phyloP scores from a whole-genome alignment of 2,797 vertebrate species.

The Hoplostethus mediterraneus region DNA sequence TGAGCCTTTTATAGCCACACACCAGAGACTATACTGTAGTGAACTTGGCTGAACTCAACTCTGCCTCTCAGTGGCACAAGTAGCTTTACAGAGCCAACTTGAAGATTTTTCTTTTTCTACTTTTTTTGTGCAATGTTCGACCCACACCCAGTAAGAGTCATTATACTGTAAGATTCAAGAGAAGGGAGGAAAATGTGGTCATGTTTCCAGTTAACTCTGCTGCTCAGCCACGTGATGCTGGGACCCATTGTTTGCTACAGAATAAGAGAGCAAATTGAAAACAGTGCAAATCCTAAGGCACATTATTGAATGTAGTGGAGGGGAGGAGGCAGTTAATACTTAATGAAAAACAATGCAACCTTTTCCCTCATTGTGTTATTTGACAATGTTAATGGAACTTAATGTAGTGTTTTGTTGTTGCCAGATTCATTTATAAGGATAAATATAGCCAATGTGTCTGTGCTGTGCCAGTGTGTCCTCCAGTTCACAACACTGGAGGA shows the following conservation, averaged over 20 bases:
- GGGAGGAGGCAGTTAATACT: constrained; percentile 66
- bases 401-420: constrained; percentile 40
- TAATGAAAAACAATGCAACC: constrained; percentile 68
- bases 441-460: constrained; percentile 43
- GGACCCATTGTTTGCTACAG: constrained; percentile 72
- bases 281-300: constrained; percentile 71
- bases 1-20: constrained; percentile 55
- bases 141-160: constrained; percentile 20
- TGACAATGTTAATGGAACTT: constrained; percentile 54
- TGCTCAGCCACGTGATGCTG: constrained; percentile 49
- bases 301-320: constrained; percentile 55
- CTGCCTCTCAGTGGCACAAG: constrained; percentile 46
- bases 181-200: constrained; percentile 1
- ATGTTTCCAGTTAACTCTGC: constrained; percentile 41
- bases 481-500: background rate
- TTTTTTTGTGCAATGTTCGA: constrained; percentile 13
- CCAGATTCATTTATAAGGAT: constrained; percentile 44
- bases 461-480: constrained; percentile 28
- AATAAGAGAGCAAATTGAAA: constrained; percentile 72
- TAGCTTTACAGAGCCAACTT: constrained; percentile 15
- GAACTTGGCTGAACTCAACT: constrained; percentile 63
- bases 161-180: constrained; percentile 14
- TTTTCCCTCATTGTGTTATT: constrained; percentile 66
- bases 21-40: constrained; percentile 51
- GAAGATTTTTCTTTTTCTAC: background rate